A percentile compares a stretch with the other conserved stretches of the same genome.
phyloP scores from a whole-genome alignment of 1,140 invertebrate species.

The Melipona quadrifasciata region DNA sequence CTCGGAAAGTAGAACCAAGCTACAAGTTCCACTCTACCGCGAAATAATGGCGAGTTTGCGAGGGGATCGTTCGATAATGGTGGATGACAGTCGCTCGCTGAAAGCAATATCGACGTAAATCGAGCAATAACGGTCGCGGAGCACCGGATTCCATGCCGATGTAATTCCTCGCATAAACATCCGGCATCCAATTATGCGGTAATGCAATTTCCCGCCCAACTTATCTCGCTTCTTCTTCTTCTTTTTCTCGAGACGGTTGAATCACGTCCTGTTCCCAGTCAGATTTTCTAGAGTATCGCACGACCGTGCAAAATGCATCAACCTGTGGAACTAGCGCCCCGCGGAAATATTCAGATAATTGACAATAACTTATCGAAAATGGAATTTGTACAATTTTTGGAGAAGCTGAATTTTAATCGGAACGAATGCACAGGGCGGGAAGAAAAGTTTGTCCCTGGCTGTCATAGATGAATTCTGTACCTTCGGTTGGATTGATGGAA shows the following conservation, averaged over 20 bases:
- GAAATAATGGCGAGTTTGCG: constrained; percentile 7
- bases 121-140: constrained; percentile 58
- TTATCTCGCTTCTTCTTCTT: background rate
- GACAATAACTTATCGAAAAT: too few relatives aligned
- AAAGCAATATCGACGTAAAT: constrained; percentile 53
- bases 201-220: constrained; percentile 56
- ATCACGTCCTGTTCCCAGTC: background rate
- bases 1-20: too few relatives aligned
- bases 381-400: too few relatives aligned
- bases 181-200: constrained; percentile 58
- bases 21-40: background rate
- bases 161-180: constrained; percentile 65
- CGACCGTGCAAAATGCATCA: background rate
- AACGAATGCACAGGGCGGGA: too few relatives aligned
- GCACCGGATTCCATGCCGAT: constrained; percentile 38
- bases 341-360: too few relatives aligned
- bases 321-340: too few relatives aligned
- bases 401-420: too few relatives aligned
- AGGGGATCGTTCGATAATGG: constrained; percentile 34
- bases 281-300: background rate
- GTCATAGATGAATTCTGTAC: too few relatives aligned
- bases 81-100: constrained; percentile 10
- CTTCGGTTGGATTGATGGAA: too few relatives aligned
- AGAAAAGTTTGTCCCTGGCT: too few relatives aligned
- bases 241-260: too few relatives aligned